Conservation (phyloP, 2,113 vertebrate species). For the Leptodactylus fuscus region DNA sequence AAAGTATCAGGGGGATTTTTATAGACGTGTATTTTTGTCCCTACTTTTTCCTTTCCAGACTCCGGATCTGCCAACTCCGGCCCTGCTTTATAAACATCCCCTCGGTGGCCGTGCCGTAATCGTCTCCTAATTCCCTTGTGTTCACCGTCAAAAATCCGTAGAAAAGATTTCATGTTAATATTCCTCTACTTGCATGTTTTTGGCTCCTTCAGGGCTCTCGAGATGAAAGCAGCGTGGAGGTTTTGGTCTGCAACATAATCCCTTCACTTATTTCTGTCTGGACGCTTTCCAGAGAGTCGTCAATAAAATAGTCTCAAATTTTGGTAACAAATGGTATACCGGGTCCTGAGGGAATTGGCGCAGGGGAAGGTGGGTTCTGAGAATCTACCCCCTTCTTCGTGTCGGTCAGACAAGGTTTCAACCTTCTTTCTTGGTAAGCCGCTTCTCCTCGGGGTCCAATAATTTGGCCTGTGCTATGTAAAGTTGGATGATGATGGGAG, state of each 20-base stretch:
- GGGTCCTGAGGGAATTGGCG: not conserved
- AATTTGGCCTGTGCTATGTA: not conserved
- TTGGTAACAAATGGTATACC: not conserved
- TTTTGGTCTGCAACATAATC: constrained; percentile 1
- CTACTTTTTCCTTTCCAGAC: no score
- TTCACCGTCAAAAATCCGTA: no score
- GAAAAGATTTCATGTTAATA: not conserved
- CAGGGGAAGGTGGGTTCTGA: no score
- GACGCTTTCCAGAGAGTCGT: not conserved
- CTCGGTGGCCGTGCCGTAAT: not conserved
- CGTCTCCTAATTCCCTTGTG: not conserved
- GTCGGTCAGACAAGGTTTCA: not conserved
- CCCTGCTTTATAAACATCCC: no score
- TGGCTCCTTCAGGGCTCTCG: not conserved
- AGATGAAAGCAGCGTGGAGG: constrained; percentile 2
- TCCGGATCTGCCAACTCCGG: no score
- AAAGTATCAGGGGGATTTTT: no score
- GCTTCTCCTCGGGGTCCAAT: not conserved
- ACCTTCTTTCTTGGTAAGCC: not conserved
- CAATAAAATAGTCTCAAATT: not conserved
- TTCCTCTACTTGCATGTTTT: not conserved
- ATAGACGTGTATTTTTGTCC: no score
- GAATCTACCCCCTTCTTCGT: no score
- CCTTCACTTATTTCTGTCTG: not conserved
- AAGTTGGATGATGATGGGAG: not conserved